Evolutionary conservation across 2,113 vertebrate genomes (phyloP), one percentile per base, ranked within the genome.

Genomic region (Clupea harengus): DNA sequence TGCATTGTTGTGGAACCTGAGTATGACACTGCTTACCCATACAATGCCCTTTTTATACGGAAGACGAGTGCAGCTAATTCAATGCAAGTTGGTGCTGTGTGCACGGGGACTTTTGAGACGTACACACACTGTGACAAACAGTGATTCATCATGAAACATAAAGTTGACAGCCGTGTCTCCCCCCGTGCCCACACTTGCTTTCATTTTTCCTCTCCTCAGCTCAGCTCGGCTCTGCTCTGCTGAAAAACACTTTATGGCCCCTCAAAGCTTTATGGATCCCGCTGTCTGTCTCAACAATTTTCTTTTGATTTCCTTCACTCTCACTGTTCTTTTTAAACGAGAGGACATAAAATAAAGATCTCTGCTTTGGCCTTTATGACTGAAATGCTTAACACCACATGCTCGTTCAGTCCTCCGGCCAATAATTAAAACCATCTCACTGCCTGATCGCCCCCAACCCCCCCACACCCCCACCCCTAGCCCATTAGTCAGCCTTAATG

Each of bases 401-500:
- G 72, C 72, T 78, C 25, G 11, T 10, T 11, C 15, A 39, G 28
- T 32, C 72, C 67, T 75, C 25, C 25, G 64, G 87, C 32, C 84
- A 78, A 80, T 87, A 88, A 88, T 85, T 87, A 85, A 88, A 88
- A 87, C 81, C 75, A 57, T 85, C 54, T 88, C 52, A 32, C 57
- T 57, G 67, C 86, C 85, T 87, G 85, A 78, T 72, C 25, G 11
- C 25, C 64, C 2, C 64, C 10, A 32, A 3, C 72, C 1, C 28
- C 13, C 10, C 72, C 13, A 39, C 72, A 13, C 18, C 78, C 89
- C 88, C 54, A 84, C 81, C 72, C 83, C 87, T 47, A 39, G 88
- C 84, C 81, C 47, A 88, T 87, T 84, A 88, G 47, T 89, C 83
- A 39, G n/a, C 84, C 88, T 39, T 87, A 91, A 90, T 88, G 87